These are phyloP conservation scores for Terrapene triunguis DNA, from an alignment of 2,113 vertebrate genomes.

Conservation along the genomic window DNA sequence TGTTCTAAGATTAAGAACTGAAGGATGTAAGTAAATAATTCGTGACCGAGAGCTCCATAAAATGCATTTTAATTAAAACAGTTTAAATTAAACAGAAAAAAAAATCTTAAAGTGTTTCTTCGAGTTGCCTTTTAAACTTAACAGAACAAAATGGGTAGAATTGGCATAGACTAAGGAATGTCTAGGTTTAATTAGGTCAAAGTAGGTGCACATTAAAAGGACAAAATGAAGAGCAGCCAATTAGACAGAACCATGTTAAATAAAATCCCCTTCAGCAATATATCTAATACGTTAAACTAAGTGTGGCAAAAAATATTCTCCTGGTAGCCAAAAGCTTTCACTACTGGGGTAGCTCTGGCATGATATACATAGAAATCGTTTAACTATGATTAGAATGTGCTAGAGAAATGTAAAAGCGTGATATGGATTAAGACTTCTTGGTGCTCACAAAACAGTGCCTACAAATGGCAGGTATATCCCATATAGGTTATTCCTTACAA, in stretches of 20 bases:
- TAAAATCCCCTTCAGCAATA: not conserved
- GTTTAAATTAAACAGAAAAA: conserved; percentile 46
- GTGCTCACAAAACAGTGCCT: not conserved
- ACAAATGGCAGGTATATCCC: not conserved
- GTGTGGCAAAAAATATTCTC: not conserved
- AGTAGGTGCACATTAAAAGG: not conserved
- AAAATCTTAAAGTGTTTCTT: conserved; percentile 14
- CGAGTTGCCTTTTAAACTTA: not conserved
- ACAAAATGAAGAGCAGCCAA: conserved; percentile 7
- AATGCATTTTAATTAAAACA: conserved; percentile 78
- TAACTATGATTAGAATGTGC: not conserved
- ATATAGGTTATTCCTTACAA: not conserved
- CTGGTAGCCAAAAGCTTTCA: not conserved
- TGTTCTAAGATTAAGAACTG: conserved; percentile 83
- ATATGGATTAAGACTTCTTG: not conserved
- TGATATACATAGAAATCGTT: not conserved
- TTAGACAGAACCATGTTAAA: not conserved
- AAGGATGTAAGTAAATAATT: conserved; percentile 73
- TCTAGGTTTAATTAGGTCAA: conserved; percentile 19
- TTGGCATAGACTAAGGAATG: not conserved
- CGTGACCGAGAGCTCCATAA: conserved; percentile 57
- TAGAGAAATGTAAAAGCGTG: not conserved
- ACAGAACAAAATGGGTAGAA: not conserved
- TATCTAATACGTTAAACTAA: not conserved
- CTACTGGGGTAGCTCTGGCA: not conserved